Evolutionary conservation across 2,888 invertebrate genomes (phyloP).

Genomic region (Villa cingulata): DNA sequence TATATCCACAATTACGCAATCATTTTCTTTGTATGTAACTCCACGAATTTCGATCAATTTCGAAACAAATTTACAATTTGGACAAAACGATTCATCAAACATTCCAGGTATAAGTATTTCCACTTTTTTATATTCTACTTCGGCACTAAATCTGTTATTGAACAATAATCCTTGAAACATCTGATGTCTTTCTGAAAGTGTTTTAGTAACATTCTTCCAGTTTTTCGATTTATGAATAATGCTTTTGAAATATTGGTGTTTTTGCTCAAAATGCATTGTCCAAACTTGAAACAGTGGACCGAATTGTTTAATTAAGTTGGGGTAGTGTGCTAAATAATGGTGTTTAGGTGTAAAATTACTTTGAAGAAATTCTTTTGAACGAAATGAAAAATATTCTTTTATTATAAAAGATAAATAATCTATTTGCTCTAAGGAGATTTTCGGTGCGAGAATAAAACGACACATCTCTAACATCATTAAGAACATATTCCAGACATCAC

Average conservation of each 20-base stretch:
- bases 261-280: slow-evolving; percentile 1
- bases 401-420: background rate
- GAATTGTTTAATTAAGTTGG: background rate
- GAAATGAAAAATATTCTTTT: background rate
- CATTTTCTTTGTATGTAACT: background rate
- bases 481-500: slow-evolving; percentile 1
- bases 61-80: background rate
- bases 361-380: background rate
- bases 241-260: slow-evolving; percentile 1
- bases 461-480: background rate
- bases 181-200: background rate
- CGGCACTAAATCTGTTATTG: background rate
- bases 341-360: background rate
- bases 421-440: background rate
- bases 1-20: background rate
- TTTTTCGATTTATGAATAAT: background rate
- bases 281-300: background rate
- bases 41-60: background rate
- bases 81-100: background rate
- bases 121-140: background rate
- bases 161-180: background rate
- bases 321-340: background rate
- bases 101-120: background rate
- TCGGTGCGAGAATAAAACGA: background rate
- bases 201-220: background rate